Evolutionary conservation across 2,797 vertebrate genomes (phyloP).

Genomic region (Antrozous pallidus): DNA sequence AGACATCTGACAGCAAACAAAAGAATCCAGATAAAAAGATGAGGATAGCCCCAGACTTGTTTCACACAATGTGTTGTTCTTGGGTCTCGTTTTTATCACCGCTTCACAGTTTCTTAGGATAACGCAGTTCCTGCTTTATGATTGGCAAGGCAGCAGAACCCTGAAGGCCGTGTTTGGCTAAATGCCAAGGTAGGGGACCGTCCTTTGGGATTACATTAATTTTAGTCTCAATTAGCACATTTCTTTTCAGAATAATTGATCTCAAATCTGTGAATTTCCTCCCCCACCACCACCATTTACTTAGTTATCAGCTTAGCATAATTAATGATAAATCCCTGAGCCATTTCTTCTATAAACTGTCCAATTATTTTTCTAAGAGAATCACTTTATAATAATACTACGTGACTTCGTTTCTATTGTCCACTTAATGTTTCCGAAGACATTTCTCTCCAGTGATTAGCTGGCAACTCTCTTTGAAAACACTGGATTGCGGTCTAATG

Average conservation of each 20-base stretch:
- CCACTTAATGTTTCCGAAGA: not conserved
- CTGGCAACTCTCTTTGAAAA: not conserved
- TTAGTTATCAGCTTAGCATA: not conserved
- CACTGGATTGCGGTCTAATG: not conserved
- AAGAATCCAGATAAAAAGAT: not conserved
- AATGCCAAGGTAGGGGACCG: not conserved
- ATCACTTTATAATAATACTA: not conserved
- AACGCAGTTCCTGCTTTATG: not conserved
- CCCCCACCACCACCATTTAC: not conserved
- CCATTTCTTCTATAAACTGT: not conserved
- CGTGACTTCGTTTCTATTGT: not conserved
- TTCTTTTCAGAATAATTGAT: not conserved
- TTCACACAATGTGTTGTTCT: not conserved
- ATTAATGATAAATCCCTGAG: not conserved
- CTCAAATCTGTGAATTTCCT: not conserved
- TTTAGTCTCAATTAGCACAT: not conserved
- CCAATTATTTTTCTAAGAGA: not conserved
- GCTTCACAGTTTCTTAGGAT: not conserved
- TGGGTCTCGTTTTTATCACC: not conserved
- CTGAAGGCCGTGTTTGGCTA: not conserved
- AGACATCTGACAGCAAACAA: not conserved
- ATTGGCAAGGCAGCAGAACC: not conserved
- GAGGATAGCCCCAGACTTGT: not conserved
- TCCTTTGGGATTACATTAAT: not conserved
- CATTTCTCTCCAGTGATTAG: not conserved